Percentiles rank a stretch among this genome's conserved stretches.
These are phyloP conservation scores for Lamprotornis superbus DNA, from an alignment of 2,113 vertebrate genomes.

Conservation along the genomic window DNA sequence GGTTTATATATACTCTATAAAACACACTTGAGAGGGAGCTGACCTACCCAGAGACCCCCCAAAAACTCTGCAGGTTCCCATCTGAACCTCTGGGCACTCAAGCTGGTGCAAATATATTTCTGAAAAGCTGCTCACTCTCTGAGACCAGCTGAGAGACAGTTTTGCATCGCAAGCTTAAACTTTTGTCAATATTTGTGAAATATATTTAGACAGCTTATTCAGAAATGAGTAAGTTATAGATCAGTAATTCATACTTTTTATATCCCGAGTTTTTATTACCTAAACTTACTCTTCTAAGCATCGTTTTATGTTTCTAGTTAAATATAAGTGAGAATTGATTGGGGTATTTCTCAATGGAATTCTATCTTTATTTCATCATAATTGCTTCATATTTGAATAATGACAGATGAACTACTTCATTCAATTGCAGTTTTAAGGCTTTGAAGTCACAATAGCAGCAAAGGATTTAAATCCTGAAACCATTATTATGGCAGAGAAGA, in stretches of 20 bases:
- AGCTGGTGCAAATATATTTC: neutral
- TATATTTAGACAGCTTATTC: slow-evolving; percentile 57
- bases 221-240: slow-evolving; percentile 63
- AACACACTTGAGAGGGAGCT: neutral
- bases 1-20: neutral
- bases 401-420: slow-evolving; percentile 79
- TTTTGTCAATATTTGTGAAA: slow-evolving; percentile 65
- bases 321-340: slow-evolving; percentile 80
- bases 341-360: slow-evolving; percentile 76
- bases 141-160: neutral
- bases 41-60: neutral
- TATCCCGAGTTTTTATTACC: slow-evolving; percentile 71
- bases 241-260: slow-evolving; percentile 71
- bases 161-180: slow-evolving; percentile 27
- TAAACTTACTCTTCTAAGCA: slow-evolving; percentile 73
- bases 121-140: neutral
- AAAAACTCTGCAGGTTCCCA: neutral
- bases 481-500: slow-evolving; percentile 71
- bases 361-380: slow-evolving; percentile 85
- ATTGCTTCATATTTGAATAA: slow-evolving; percentile 84
- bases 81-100: neutral
- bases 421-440: slow-evolving; percentile 75
- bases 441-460: slow-evolving; percentile 78
- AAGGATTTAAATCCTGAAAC: slow-evolving; percentile 77
- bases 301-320: slow-evolving; percentile 77